A percentile compares a stretch with the other conserved stretches of the same genome.
Evolutionary conservation across 2,113 vertebrate genomes (phyloP).

Genomic region (cat (Felis catus)): DNA sequence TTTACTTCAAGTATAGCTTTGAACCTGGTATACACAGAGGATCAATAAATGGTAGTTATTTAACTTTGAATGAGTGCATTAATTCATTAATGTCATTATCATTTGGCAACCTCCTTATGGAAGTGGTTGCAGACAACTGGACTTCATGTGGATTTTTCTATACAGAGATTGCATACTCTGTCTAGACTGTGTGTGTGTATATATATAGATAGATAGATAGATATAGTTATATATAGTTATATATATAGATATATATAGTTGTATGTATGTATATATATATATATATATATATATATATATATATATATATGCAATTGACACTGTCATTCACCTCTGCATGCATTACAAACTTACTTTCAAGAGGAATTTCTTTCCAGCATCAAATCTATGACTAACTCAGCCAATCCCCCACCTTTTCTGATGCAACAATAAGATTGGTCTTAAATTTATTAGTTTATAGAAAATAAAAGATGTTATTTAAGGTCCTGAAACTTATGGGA

Average conservation of each 20-base stretch:
- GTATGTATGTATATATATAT: too few species aligned
- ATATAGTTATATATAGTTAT: too few species aligned
- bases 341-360: background rate
- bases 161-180: background rate
- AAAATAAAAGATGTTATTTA: conserved; percentile 39
- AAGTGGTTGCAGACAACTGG: background rate
- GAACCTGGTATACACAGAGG: background rate
- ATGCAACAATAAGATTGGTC: background rate
- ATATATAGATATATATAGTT: background rate
- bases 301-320: background rate
- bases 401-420: background rate
- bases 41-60: background rate
- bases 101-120: background rate
- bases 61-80: background rate
- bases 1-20: background rate
- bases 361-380: background rate
- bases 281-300: too few species aligned
- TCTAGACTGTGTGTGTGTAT: background rate
- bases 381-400: background rate
- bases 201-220: too few species aligned
- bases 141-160: background rate
- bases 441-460: conserved; percentile 14
- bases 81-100: background rate
- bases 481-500: background rate
- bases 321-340: background rate